Evolutionary conservation across 2,113 vertebrate species (phyloP), one percentile per base, ranked within the genome.

Genomic region (Puffinus mauretanicus): DNA sequence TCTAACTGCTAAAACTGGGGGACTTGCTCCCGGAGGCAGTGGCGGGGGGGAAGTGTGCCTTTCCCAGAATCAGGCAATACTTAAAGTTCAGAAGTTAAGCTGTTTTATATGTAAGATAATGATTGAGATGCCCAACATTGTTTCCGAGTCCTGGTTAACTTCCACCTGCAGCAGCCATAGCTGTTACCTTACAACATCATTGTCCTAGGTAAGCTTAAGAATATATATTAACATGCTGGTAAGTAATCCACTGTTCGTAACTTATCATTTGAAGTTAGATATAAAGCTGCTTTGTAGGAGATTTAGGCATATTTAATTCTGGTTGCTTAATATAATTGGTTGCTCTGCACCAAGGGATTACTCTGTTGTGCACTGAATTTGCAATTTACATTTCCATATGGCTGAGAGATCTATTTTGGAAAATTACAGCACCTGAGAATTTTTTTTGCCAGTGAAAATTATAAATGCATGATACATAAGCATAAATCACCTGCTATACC

Each of bases 311-410:
- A 86, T 90, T 86, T 91, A 92, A 91, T 72, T 76, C 62, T 82
- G n/a, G 42, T 52, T 94, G 32, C 79, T 94, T 55, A n/a, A 76
- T 60, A 27, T 47, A 95, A 88, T 67, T 76, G 71, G 89, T 49
- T 95, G 52, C 62, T 75, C 61, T 2, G 4, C 67, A 82, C n/a
- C 64, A 57, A 47, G 58, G 76, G 83, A 95, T 91, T 88, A 81
- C n/a, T 76, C 58, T 72, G 82, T 58, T 94, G 54, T 32, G 55
- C 69, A 58, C 25, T 36, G 58, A 82, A 93, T 93, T 76, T 73
- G 27, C 49, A 83, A 79, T 83, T 81, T 84, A 38, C 49, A 84
- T 93, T 91, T 93, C 82, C 93, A 84, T 81, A 84, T 52, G 64
- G 77, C 69, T 64, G 32, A 84, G 38, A 93, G 44, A 88, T 73